Percentiles rank a stretch among this genome's conserved stretches.
phyloP scores from a whole-genome alignment of 2,113 vertebrate species.

The Puffinus mauretanicus region DNA sequence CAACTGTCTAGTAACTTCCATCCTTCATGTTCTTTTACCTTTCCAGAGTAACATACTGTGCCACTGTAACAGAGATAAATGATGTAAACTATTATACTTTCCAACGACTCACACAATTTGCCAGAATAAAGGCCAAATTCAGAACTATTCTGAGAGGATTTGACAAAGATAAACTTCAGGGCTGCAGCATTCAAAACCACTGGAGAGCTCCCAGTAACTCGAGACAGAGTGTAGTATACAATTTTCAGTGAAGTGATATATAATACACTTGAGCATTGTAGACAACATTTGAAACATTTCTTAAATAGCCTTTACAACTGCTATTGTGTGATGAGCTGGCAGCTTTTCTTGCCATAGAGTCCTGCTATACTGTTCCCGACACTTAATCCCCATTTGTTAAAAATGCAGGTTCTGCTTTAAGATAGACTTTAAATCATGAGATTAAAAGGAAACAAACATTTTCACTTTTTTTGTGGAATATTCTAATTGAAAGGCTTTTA shows the following conservation, averaged over 20 bases:
- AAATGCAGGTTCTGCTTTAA: neutral
- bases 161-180: neutral
- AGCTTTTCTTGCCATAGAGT: neutral
- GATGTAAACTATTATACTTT: neutral
- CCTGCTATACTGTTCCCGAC: neutral
- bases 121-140: neutral
- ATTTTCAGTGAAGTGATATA: neutral
- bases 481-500: neutral
- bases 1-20: neutral
- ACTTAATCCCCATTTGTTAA: neutral
- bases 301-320: neutral
- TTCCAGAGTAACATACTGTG: neutral
- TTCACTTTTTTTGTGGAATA: neutral
- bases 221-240: neutral
- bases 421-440: neutral
- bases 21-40: neutral
- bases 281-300: neutral
- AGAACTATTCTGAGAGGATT: neutral
- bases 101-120: neutral
- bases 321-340: neutral
- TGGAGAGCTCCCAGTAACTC: neutral
- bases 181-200: neutral
- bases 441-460: neutral
- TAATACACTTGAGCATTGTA: neutral
- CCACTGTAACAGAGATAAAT: neutral